Conservation (phyloP, 2,888 invertebrate genomes). For the Caradrina clavipalpis region DNA sequence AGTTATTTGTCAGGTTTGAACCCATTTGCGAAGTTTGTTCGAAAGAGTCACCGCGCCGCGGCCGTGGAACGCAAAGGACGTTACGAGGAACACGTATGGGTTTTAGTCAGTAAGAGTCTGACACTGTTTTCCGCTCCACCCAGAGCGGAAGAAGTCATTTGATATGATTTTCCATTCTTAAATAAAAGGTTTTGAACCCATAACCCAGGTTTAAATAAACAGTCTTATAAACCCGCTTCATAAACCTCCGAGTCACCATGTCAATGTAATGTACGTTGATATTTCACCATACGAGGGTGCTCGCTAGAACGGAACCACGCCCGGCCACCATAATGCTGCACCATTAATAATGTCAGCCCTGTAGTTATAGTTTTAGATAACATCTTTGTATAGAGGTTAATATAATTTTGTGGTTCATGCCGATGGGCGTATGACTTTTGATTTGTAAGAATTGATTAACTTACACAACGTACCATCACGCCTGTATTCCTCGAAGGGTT, state of each 20-base stretch:
- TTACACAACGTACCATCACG: too few relatives aligned
- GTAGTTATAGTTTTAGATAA: conserved; percentile 30
- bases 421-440: not conserved
- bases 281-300: conserved; percentile 47
- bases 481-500: too few relatives aligned
- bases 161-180: too few relatives aligned
- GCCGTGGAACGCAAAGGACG: too few relatives aligned
- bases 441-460: not conserved
- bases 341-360: conserved; percentile 39
- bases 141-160: too few relatives aligned
- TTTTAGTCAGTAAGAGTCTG: too few relatives aligned
- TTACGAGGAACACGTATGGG: too few relatives aligned
- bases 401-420: conserved; percentile 2
- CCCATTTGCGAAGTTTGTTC: too few relatives aligned
- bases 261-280: conserved; percentile 40
- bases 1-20: too few relatives aligned
- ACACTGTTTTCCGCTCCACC: too few relatives aligned
- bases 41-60: too few relatives aligned
- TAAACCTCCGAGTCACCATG: conserved; percentile 26
- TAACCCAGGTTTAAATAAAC: not conserved
- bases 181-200: too few relatives aligned
- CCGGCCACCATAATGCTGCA: conserved; percentile 1
- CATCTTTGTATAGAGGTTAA: conserved; percentile 4
- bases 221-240: not conserved
- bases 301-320: conserved; percentile 36